Base-by-base conservation (phyloP, 2,888 invertebrate genomes). In the Onchidella celtica region DNA sequence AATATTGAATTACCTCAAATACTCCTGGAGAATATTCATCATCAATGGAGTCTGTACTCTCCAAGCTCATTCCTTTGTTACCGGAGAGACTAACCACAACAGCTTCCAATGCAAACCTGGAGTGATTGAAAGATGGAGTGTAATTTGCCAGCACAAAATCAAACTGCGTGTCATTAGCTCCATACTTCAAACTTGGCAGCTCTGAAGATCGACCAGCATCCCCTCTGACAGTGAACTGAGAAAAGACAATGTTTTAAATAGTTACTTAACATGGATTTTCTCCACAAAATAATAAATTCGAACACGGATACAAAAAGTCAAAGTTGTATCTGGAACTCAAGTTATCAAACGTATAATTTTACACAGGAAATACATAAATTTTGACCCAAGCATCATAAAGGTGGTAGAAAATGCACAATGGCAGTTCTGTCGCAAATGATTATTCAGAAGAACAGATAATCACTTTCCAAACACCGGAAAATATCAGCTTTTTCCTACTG, bases 21-120 rank as follows among this genome's bases (percentile, higher is more conserved):
- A 96, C 95, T 0, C 96, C 96, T 0, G 96, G 96, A n/a, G 96
- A 95, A 86, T 96, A 95, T 89, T 96, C 96, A 89, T 96, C 96
- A 88, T 96, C 96, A 79, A 96, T 90, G 80, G 95, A 95, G 91
- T 95, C 95, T 84, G 94, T 93, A 93, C 95, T 94, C 0, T 91
- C 90, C n/a, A 93, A 92, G 0, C 90, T 88, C 83, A 88, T 88
- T 0, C 86, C 29, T 6, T 84, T 69, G 2, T n/a, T 47, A 3
- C 24, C 47, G 9, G 85, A 86, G 0, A 93, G 93, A 85, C 95
- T 95, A 55, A 95, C 93, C 24, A 95, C 87, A 3, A 95, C 88
- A 82, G 95, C 87, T 86, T 95, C 95, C 0, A 96, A 86, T 11
- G 95, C 96, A 92, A 95, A 95, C 76, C 96, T 92, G 4, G 95